Conservation (phyloP, 2,888 invertebrate species). For the Hemaris fuciformis region DNA sequence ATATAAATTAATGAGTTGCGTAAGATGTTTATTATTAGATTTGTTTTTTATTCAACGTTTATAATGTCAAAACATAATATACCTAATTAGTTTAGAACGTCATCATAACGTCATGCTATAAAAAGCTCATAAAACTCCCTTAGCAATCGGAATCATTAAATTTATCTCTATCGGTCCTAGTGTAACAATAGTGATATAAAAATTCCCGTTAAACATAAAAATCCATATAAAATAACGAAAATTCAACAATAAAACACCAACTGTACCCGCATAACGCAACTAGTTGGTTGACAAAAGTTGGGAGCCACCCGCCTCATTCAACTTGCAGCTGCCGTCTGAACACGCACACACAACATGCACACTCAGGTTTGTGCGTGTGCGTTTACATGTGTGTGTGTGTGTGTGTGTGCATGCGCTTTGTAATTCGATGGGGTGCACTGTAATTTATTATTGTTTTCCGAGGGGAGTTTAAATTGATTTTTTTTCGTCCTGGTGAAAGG, state of each 20-base stretch:
- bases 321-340: conserved; percentile 76
- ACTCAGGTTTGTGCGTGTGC: conserved; percentile 7
- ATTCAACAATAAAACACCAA: background rate
- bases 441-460: conserved; percentile 39
- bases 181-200: background rate
- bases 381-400: conserved; percentile 25
- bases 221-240: background rate
- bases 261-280: conserved; percentile 1
- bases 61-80: too few relatives aligned
- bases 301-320: conserved; percentile 60
- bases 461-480: conserved; percentile 38
- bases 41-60: too few relatives aligned
- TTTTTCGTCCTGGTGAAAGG: conserved; percentile 13
- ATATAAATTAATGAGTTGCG: too few relatives aligned
- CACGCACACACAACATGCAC: conserved; percentile 32
- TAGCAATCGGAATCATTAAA: background rate
- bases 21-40: too few relatives aligned
- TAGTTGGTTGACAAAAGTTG: conserved; percentile 57
- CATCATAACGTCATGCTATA: too few relatives aligned
- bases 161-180: background rate
- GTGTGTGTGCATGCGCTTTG: conserved; percentile 29
- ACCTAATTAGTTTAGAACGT: too few relatives aligned
- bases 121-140: too few relatives aligned
- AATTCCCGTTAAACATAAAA: background rate
- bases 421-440: conserved; percentile 28